Percentiles rank a stretch among this genome's conserved stretches.
phyloP scores from a whole-genome alignment of 2,888 invertebrate genomes.

The Mactromeris polynyma region DNA sequence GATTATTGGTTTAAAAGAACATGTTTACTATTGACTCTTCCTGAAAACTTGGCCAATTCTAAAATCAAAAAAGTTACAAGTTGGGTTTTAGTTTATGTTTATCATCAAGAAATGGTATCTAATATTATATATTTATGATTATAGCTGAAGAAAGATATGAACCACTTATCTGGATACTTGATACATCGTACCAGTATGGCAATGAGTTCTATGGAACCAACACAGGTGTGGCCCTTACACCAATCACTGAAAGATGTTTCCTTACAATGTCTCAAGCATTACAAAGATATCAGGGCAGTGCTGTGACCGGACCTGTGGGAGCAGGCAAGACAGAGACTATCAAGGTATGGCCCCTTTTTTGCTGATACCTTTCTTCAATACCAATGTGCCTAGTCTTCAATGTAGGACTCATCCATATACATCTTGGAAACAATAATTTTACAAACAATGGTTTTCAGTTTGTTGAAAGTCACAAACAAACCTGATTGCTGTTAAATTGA shows the following conservation, averaged over 20 bases:
- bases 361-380: background rate
- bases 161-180: slow-evolving; percentile 85
- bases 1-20: too few species aligned
- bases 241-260: slow-evolving; percentile 86
- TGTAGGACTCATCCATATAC: too few species aligned
- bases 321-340: slow-evolving; percentile 87
- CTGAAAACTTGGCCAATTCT: too few species aligned
- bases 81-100: too few species aligned
- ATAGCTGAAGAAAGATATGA: slow-evolving; percentile 80
- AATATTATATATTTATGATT: background rate
- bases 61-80: too few species aligned
- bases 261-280: slow-evolving; percentile 86
- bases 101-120: background rate
- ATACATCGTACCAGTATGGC: slow-evolving; percentile 84
- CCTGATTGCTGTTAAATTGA: too few species aligned
- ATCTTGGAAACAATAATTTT: too few species aligned
- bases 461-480: too few species aligned
- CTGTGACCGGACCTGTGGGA: slow-evolving; percentile 83
- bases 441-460: too few species aligned
- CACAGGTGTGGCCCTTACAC: slow-evolving; percentile 83
- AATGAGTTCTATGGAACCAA: slow-evolving; percentile 87
- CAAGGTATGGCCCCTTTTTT: slow-evolving; percentile 77
- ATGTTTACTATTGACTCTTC: too few species aligned
- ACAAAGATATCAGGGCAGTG: slow-evolving; percentile 81
- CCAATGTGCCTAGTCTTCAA: too few species aligned